Evolutionary conservation across 2,797 vertebrate genomes (phyloP).

Genomic region (Zalophus californianus): DNA sequence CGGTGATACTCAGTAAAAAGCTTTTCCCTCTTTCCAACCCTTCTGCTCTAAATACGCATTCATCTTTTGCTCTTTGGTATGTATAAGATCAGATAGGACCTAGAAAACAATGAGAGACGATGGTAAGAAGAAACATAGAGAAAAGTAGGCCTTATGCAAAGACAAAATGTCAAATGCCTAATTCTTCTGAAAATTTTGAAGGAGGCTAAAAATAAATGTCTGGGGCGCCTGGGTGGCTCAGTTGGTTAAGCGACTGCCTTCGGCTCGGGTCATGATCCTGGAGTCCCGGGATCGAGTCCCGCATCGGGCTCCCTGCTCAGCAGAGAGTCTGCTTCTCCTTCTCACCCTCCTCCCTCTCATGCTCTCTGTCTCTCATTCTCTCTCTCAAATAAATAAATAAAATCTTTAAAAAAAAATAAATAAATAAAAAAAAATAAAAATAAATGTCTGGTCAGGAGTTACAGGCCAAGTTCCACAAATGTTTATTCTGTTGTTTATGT

Average conservation of each 20-base stretch:
- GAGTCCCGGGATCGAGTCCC: no score
- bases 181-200: neutral
- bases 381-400: no score
- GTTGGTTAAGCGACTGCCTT: no score
- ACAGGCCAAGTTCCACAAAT: neutral
- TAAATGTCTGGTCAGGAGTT: neutral
- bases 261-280: no score
- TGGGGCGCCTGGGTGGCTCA: no score
- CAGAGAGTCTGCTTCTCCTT: no score
- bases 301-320: no score
- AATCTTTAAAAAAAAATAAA: no score
- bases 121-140: neutral
- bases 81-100: neutral
- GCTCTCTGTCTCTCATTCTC: no score
- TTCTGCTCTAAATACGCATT: neutral
- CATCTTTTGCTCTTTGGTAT: neutral
- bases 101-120: constrained; percentile 1
- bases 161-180: constrained; percentile 40
- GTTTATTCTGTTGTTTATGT: neutral
- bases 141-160: neutral
- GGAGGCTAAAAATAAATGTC: neutral
- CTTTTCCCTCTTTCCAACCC: neutral
- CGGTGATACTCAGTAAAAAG: neutral
- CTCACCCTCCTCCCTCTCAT: no score
- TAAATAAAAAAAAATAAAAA: no score